Evolutionary conservation across 2,797 vertebrate species (phyloP).

Genomic region (Parauchenoglanis punctatus): DNA sequence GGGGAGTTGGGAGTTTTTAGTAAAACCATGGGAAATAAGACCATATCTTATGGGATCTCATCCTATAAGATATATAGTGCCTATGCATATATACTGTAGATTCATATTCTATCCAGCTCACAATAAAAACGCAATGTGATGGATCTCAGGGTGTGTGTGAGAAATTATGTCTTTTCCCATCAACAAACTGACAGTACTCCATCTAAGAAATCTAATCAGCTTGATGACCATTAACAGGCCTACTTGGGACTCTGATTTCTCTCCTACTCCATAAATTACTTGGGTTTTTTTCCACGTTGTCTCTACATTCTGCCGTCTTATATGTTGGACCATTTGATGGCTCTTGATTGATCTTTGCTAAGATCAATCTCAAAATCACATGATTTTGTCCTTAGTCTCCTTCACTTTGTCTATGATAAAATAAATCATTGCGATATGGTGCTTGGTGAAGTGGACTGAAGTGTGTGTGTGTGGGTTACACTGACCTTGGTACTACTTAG

Average conservation of each 20-base stretch:
- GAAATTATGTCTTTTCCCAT: constrained; percentile 35
- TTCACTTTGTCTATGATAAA: constrained; percentile 24
- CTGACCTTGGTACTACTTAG: constrained; percentile 28
- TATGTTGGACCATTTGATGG: constrained; percentile 52
- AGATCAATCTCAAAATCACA: constrained; percentile 42
- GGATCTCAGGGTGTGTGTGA: constrained; percentile 13
- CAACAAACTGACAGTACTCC: constrained; percentile 26
- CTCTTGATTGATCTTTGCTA: constrained; percentile 49
- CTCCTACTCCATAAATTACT: constrained; percentile 22
- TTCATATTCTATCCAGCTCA: neutral
- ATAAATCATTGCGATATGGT: constrained; percentile 30
- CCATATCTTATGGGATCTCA: neutral
- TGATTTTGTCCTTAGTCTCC: constrained; percentile 24
- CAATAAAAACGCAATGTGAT: neutral
- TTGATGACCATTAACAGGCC: constrained; percentile 41
- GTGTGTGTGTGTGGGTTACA: constrained; percentile 17
- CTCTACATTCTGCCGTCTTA: constrained; percentile 45
- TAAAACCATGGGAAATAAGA: constrained; percentile 5
- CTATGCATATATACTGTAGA: neutral
- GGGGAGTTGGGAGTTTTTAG: neutral
- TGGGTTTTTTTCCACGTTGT: neutral
- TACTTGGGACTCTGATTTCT: constrained; percentile 12
- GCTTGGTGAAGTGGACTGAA: constrained; percentile 26
- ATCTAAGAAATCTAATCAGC: constrained; percentile 37
- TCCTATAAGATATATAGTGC: neutral